Base-by-base conservation (phyloP, 2,113 vertebrate genomes). In the Apteryx owenii region DNA sequence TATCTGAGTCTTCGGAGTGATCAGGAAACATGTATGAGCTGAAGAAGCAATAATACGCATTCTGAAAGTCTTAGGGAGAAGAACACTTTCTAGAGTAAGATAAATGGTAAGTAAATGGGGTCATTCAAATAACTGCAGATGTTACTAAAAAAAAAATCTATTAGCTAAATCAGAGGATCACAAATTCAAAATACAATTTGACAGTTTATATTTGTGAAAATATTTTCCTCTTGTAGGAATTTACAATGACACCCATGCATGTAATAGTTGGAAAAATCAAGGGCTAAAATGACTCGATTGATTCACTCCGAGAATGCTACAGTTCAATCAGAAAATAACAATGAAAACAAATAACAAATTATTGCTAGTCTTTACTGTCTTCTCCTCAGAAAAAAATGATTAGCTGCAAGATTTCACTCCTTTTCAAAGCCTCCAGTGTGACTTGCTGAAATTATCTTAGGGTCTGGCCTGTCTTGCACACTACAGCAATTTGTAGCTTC, bases 361-460 rank as follows among this genome's bases (percentile, higher is more conserved):
- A 50, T 17, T 3, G 12, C 38, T 28, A 33, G 11, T 61, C 7
- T 66, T 70, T 23, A 44, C 5, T 5, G 3, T 66, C 4, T 66
- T 84, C 5, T 64, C 12, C 18, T 19, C 31, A 33, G 54, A n/a
- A 36, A 42, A 50, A 29, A n/a, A 68, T 53, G 18, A 26, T 5
- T 3, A 36, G 3, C 31, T 50, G 26, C 40, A 85, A 64, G 7
- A 64, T 60, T 93, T 76, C 23, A 13, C 15, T 44, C 53, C 46
- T 40, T 38, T 3, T 62, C 50, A 53, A 53, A 53, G 26, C 22
- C 23, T 10, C 66, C 10, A n/a, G 13, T n/a, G 5, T 62, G 71
- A 44, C 2, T 22, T 29, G n/a, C 12, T 60, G 44, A 88, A 94
- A 21, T 29, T 58, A 10, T 62, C 28, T 46, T 31, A 0, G 0